Evolutionary conservation across 2,888 invertebrate species (phyloP).

Genomic region (Orchesellides sinensis): DNA sequence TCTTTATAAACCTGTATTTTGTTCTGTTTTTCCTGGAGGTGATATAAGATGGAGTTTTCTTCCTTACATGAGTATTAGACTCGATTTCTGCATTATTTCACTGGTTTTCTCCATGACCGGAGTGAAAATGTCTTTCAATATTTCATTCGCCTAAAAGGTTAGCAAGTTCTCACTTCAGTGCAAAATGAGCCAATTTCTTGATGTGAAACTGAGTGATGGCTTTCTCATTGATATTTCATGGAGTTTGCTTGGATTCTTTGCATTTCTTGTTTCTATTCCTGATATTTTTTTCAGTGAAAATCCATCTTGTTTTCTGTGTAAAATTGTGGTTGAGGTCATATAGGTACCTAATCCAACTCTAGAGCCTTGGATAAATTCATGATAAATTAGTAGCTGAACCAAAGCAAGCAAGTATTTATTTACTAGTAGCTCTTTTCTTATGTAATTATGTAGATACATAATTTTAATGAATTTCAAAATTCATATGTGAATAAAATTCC

Average conservation of each 20-base stretch:
- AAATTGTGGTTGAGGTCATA: too few species aligned
- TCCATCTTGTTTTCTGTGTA: too few species aligned
- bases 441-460: too few species aligned
- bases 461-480: too few species aligned
- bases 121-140: slow-evolving; percentile 73
- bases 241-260: slow-evolving; percentile 26
- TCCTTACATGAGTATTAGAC: neutral
- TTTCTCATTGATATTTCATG: slow-evolving; percentile 72
- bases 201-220: slow-evolving; percentile 74
- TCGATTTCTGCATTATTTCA: slow-evolving; percentile 34
- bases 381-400: too few species aligned
- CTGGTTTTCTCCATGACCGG: slow-evolving; percentile 36
- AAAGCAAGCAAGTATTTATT: too few species aligned
- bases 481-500: too few species aligned
- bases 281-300: slow-evolving; percentile 1
- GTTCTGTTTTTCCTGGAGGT: neutral
- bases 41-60: slow-evolving; percentile 4
- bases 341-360: too few species aligned
- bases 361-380: too few species aligned
- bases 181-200: slow-evolving; percentile 74
- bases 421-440: too few species aligned
- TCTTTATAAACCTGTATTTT: neutral
- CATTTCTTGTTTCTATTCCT: neutral
- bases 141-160: slow-evolving; percentile 75
- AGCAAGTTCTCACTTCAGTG: slow-evolving; percentile 75